A percentile compares a stretch with the other conserved stretches of the same genome.
Conservation (phyloP, 2,888 invertebrate species). For the Apamea anceps region DNA sequence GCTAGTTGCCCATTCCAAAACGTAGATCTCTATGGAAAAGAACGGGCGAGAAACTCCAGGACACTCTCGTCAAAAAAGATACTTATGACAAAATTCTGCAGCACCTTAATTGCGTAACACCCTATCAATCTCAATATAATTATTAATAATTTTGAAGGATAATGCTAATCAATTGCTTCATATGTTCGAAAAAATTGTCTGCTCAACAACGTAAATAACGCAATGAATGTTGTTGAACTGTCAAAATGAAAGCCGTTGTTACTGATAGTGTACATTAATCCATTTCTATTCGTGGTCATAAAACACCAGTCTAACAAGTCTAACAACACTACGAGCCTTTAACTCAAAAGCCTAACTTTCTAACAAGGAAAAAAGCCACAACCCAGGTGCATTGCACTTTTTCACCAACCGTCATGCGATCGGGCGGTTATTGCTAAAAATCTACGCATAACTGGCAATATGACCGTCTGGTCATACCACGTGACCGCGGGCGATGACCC, state of each 20-base stretch:
- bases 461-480: conserved; percentile 60
- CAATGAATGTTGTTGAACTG: too few relatives aligned
- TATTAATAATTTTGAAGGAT: too few relatives aligned
- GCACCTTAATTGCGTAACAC: too few relatives aligned
- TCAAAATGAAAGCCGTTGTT: too few relatives aligned
- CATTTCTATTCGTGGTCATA: not conserved
- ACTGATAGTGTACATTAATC: too few relatives aligned
- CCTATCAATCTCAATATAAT: too few relatives aligned
- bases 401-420: conserved; percentile 47
- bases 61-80: not conserved
- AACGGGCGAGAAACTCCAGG: not conserved
- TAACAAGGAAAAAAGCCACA: conserved; percentile 15
- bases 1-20: too few relatives aligned
- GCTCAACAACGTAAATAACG: too few relatives aligned
- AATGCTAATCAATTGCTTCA: too few relatives aligned
- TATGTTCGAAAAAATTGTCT: too few relatives aligned
- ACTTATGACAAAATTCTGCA: not conserved
- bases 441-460: conserved; percentile 62
- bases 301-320: not conserved
- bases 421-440: conserved; percentile 58
- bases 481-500: conserved; percentile 77
- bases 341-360: not conserved
- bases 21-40: not conserved
- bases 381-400: conserved; percentile 29
- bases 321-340: not conserved